Percentiles rank a stretch among this genome's conserved stretches.
These are phyloP conservation scores for Equus quagga DNA, from an alignment of 2,113 vertebrate genomes.

Conservation along the genomic window DNA sequence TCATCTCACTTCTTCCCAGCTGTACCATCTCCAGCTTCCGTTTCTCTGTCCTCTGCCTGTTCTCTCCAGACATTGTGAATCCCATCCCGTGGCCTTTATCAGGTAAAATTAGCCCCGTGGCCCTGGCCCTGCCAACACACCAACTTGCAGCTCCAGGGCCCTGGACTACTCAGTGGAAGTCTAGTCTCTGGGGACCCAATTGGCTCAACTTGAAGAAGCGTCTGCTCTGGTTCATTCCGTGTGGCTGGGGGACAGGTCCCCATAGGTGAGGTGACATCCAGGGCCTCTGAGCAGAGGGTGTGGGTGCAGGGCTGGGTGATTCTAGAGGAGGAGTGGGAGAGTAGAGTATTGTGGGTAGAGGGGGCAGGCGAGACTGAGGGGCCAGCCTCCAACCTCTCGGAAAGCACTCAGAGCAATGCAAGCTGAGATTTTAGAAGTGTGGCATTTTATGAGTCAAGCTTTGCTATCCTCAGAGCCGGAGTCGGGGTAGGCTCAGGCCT, in stretches of 20 bases:
- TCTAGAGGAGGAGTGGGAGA: background rate
- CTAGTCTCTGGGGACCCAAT: background rate
- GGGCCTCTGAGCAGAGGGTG: background rate
- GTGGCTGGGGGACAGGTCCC: background rate
- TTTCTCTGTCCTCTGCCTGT: background rate
- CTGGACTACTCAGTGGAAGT: background rate
- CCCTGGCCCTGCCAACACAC: background rate
- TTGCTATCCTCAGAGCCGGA: background rate
- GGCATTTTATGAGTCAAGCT: background rate
- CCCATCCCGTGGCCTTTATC: too few species aligned
- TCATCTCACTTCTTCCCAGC: background rate
- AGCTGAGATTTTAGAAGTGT: background rate
- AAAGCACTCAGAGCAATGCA: background rate
- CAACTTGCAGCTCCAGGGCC: background rate
- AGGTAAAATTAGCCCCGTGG: fast-evolving
- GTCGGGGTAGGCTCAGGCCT: background rate
- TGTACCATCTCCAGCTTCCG: fast-evolving
- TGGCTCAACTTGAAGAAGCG: background rate
- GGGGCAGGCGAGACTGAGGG: too few species aligned
- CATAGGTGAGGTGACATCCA: background rate
- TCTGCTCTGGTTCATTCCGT: background rate
- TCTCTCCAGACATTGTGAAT: background rate
- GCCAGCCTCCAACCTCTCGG: background rate
- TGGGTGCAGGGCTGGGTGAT: background rate
- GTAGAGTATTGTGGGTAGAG: background rate